Base-by-base conservation (phyloP, 2,888 invertebrate genomes). In the Galerucella nymphaeae region DNA sequence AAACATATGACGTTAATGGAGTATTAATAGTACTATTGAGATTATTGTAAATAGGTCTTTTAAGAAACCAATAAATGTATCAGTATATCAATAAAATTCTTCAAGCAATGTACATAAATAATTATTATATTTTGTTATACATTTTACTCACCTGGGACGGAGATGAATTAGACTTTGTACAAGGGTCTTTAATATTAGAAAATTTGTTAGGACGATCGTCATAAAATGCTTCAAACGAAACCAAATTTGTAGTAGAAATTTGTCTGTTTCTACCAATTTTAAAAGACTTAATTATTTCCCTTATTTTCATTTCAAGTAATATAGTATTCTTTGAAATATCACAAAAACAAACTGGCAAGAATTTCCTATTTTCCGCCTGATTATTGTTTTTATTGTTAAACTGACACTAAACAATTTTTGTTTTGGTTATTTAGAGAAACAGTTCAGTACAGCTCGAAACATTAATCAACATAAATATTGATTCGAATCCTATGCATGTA, bases 221-320 rank as follows among this genome's bases (percentile, higher is more conserved):
- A 77, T 89, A 89, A 82, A 90, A 90, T 69, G 90, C 89, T 82
- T 90, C 90, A 80, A 90, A 90, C 1, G 90, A 90, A 38, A 90
- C 90, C 71, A 85, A 82, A 75, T 86, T 85, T 50, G 82, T 82
- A 50, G 79, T 77, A n/a, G 80, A 78, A 13, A 84, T 71, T 71
- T 82, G 80, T 71, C 83, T 80, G 63, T 81, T 78, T 66, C 83
- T 81, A 75, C 84, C 77, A 8, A 81, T 77, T 65, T 83, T 79
- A 76, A 85, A 85, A 2, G 84, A 80, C 53, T 81, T 80, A 30
- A 85, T 76, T 62, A 86, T 78, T 75, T 86, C 81, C 45, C 84
- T 81, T 70, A 86, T 82, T 78, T 82, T 80, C 68, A 80, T 80
- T 45, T 48, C 53, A 53, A 50, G 16, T 41, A 61, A 23, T 41